Evolutionary conservation across 2,113 vertebrate genomes (phyloP).

Genomic region (Aegotheles bennettii): DNA sequence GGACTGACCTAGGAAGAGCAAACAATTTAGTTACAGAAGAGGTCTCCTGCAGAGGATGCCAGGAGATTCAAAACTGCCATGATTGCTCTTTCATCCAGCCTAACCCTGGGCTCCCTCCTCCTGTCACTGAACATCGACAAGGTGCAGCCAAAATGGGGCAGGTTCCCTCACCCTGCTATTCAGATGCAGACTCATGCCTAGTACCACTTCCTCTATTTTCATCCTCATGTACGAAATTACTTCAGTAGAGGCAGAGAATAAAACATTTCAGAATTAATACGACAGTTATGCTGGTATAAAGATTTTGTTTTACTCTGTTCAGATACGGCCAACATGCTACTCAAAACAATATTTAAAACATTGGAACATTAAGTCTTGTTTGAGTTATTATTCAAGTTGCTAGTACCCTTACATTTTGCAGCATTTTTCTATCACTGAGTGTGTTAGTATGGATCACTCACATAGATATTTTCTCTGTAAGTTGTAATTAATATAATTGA

Average conservation of each 20-base stretch:
- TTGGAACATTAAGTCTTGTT: not conserved
- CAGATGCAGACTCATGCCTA: not conserved
- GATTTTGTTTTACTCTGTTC: not conserved
- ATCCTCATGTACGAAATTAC: not conserved
- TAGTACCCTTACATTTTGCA: not conserved
- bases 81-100: not conserved
- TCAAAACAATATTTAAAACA: not conserved
- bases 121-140: not conserved
- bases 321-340: not conserved
- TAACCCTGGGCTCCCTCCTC: not conserved
- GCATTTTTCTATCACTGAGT: not conserved
- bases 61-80: not conserved
- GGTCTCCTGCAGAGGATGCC: not conserved
- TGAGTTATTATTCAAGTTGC: not conserved
- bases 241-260: not conserved
- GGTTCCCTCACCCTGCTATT: not conserved
- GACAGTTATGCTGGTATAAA: not conserved
- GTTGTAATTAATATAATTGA: not conserved
- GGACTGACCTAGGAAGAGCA: conserved; percentile 82
- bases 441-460: not conserved
- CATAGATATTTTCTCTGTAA: not conserved
- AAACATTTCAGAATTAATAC: not conserved
- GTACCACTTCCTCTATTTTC: not conserved
- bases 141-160: not conserved
- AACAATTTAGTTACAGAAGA: not conserved